Evolutionary conservation across 2,113 vertebrate genomes (phyloP).

Genomic region (Polypterus bichir): DNA sequence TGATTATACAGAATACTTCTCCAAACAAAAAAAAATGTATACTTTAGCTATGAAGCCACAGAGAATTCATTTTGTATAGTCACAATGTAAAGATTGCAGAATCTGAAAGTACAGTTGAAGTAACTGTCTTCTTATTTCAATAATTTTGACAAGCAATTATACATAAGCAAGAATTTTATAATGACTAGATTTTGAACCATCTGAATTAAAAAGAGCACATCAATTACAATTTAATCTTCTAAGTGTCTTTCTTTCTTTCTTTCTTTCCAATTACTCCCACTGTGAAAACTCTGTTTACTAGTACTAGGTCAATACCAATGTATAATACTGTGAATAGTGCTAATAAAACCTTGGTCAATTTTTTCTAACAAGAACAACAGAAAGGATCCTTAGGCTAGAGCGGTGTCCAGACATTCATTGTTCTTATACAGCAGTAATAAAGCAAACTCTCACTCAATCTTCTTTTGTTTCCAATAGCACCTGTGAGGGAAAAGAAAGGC

Average conservation of each 20-base stretch:
- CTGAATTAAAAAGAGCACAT: not conserved
- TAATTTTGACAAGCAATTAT: too few species aligned
- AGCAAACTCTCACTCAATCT: constrained; percentile 3
- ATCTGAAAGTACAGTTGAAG: too few species aligned
- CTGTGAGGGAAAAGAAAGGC: constrained; percentile 1
- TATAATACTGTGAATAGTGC: constrained; percentile 17
- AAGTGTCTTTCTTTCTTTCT: constrained; percentile 5
- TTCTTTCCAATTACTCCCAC: constrained; percentile 1
- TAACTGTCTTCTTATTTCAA: too few species aligned
- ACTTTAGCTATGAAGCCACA: too few species aligned
- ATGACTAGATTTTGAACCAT: too few species aligned
- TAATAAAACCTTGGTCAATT: constrained; percentile 19
- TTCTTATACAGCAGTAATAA: constrained; percentile 5
- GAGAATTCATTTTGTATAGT: too few species aligned
- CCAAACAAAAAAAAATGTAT: too few species aligned
- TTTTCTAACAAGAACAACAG: constrained; percentile 12
- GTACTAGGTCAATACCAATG: constrained; percentile 12
- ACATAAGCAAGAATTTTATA: too few species aligned
- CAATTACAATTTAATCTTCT: constrained; percentile 11
- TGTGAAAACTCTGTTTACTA: constrained; percentile 8
- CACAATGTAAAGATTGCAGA: too few species aligned
- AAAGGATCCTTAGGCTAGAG: constrained; percentile 10
- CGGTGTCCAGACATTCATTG: constrained; percentile 6
- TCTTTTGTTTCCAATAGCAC: constrained; percentile 2
- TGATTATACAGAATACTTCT: too few species aligned